Evolutionary conservation across 1,140 invertebrate species (phyloP).

Genomic region (Euborellia annulipes): DNA sequence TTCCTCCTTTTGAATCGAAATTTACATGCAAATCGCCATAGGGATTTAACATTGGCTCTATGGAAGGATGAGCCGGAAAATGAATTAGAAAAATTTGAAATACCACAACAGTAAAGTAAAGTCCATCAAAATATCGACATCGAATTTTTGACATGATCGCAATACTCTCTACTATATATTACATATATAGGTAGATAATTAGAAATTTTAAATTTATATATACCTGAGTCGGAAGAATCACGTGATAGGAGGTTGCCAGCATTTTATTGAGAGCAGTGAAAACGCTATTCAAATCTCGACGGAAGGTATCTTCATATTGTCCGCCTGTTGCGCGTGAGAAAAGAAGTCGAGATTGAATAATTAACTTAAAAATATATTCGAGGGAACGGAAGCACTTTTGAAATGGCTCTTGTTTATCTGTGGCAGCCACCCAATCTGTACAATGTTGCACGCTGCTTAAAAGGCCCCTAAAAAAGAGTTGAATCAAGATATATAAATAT

Average conservation of each 20-base stretch:
- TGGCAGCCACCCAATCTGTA: constrained; percentile 68
- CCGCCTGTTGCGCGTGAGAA: constrained; percentile 78
- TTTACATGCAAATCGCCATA: too few species aligned
- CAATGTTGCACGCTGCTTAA: constrained; percentile 80
- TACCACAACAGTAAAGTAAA: too few species aligned
- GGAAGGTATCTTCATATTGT: constrained; percentile 74
- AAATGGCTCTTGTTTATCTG: constrained; percentile 73
- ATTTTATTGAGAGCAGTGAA: constrained; percentile 61
- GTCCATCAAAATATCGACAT: too few species aligned
- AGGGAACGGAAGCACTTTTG: constrained; percentile 80
- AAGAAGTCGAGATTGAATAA: constrained; percentile 77
- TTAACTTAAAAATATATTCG: constrained; percentile 90
- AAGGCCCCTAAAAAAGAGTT: constrained; percentile 42
- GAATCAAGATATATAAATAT: constrained; percentile 8
- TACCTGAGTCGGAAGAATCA: constrained; percentile 64
- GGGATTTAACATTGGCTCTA: too few species aligned
- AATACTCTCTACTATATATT: too few species aligned
- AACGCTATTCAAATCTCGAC: constrained; percentile 54
- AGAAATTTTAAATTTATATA: too few species aligned
- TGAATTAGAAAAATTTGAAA: too few species aligned
- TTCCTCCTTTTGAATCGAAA: too few species aligned
- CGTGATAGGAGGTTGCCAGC: constrained; percentile 49
- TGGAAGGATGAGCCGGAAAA: too few species aligned
- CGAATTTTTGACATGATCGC: too few species aligned
- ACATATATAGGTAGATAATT: too few species aligned